Evolutionary conservation across 2,797 vertebrate genomes (phyloP), one percentile per base, ranked within the genome.

Genomic region (Labeo calbasu): DNA sequence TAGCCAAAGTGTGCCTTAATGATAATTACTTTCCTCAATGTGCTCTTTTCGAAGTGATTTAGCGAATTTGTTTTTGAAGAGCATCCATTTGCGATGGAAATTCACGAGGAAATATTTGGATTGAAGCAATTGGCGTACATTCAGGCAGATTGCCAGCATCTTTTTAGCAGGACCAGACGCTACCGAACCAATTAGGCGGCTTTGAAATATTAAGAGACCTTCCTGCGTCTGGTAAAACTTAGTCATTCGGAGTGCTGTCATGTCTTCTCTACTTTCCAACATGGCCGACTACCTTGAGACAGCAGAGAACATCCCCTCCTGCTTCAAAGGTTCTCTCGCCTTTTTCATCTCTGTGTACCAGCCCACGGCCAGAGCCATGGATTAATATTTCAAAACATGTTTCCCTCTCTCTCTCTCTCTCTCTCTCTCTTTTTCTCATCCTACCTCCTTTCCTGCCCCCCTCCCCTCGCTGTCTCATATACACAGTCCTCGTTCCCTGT

Each of bases 11-110:
- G 87, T 68, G 88, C 92, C 93, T 93, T 94, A 94, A 95, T 94
- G 93, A 95, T 93, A 92, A 95, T 94, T 93, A 93, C 93, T 93
- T 93, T 93, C 92, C 93, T 94, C 92, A 90, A 89, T 92, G 90
- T 90, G 93, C 94, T 94, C 93, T 83, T 93, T 94, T 92, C 90
- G 92, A 90, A 92, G 88, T 92, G 90, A 92, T 93, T 93, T 93
- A 94, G 92, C 93, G 88, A 87, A 90, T 92, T 88, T 93, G 92
- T 93, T 92, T 92, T 93, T 89, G 88, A 87, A 92, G 91, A 80
- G 77, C 86, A 91, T 90, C 77, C 84, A 91, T 94, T 94, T 94
- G 92, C 90, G 14, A 88, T 91, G 85, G 89, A 92, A 93, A 92
- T 92, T 91, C 88, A 85, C 50, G 71, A 89, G 88, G 86, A 88